These are phyloP conservation scores for Oryzias celebensis DNA, from an alignment of 2,113 vertebrate genomes.

Conservation along the genomic window DNA sequence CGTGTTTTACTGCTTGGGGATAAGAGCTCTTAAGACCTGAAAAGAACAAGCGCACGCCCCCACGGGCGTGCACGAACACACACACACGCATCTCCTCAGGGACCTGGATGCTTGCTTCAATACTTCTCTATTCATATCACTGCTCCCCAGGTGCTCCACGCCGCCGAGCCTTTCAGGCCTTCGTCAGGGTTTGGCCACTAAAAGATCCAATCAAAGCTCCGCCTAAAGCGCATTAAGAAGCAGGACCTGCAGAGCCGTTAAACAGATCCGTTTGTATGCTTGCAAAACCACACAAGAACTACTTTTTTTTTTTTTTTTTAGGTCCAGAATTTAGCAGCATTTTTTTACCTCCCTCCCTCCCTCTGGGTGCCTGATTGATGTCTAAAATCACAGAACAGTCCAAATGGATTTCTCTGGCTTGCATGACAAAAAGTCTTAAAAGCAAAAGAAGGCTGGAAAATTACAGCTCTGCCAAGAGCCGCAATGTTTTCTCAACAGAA, in stretches of 20 bases:
- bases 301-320: too few relatives aligned
- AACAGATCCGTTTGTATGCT: constrained; percentile 30
- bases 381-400: constrained; percentile 25
- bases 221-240: constrained; percentile 41
- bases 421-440: constrained; percentile 30
- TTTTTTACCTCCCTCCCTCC: not conserved
- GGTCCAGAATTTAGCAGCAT: constrained; percentile 17
- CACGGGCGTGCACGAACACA: constrained; percentile 4
- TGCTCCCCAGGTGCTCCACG: constrained; percentile 34
- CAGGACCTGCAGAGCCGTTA: constrained; percentile 17
- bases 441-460: constrained; percentile 25
- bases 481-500: constrained; percentile 1
- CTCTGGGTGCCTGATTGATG: constrained; percentile 26
- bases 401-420: constrained; percentile 26
- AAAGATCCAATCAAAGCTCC: constrained; percentile 43
- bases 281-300: constrained; percentile 4
- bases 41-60: constrained; percentile 33
- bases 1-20: constrained; percentile 55
- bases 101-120: constrained; percentile 44
- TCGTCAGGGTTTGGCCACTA: constrained; percentile 20
- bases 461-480: constrained; percentile 12
- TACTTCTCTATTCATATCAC: constrained; percentile 45
- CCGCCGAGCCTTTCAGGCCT: constrained; percentile 41
- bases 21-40: constrained; percentile 62
- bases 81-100: constrained; percentile 24